A percentile compares a stretch with the other conserved stretches of the same genome.
phyloP scores from a whole-genome alignment of 2,113 vertebrate species.

The Meriones unguiculatus region DNA sequence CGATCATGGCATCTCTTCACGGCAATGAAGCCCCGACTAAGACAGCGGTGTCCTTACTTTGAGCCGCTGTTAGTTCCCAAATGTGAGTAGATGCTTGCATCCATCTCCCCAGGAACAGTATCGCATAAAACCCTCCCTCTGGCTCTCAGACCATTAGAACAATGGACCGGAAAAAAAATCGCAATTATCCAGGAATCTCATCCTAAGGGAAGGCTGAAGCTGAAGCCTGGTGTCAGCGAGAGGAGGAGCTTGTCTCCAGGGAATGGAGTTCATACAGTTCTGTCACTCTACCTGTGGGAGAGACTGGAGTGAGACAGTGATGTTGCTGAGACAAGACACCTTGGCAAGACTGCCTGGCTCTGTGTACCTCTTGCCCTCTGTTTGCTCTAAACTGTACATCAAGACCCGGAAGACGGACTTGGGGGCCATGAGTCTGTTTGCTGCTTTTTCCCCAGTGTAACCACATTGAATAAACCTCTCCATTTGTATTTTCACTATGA shows the following conservation, averaged over 20 bases:
- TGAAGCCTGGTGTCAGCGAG: background rate
- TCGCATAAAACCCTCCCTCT: background rate
- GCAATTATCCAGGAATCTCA: background rate
- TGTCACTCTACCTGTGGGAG: background rate
- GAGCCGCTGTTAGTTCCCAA: background rate
- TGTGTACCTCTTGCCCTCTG: background rate
- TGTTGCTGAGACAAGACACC: background rate
- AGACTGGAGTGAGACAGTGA: background rate
- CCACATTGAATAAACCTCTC: background rate
- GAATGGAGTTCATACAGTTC: background rate
- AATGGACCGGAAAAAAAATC: background rate
- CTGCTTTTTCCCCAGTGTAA: background rate
- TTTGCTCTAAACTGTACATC: background rate
- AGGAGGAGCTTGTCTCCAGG: background rate
- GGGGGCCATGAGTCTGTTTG: background rate
- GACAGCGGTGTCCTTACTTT: background rate
- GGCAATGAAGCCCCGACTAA: background rate
- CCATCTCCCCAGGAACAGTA: background rate
- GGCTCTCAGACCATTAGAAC: background rate
- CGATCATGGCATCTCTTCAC: background rate
- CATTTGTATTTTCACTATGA: too few relatives aligned
- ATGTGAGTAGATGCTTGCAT: background rate
- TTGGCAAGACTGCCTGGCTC: background rate
- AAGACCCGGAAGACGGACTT: background rate
- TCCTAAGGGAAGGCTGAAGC: background rate